These are phyloP conservation scores for Oligia strigilis DNA, from an alignment of 2,888 invertebrate genomes.

Conservation along the genomic window DNA sequence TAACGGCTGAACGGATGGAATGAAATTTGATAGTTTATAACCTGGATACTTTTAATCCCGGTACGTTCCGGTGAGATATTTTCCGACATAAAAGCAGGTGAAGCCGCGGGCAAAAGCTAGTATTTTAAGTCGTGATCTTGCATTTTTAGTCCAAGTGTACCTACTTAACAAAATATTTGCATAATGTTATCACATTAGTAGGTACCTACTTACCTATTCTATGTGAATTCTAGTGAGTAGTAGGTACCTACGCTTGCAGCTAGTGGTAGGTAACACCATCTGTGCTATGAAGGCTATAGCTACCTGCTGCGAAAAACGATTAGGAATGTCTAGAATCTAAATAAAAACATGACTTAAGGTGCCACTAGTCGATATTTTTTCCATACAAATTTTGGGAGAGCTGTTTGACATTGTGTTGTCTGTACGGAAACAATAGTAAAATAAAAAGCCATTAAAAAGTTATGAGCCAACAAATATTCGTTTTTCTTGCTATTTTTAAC, in stretches of 20 bases:
- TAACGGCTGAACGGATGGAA: neutral
- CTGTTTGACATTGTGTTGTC: too few relatives aligned
- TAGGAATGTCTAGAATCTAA: neutral
- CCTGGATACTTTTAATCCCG: neutral
- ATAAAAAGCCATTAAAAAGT: too few relatives aligned
- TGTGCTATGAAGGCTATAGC: neutral
- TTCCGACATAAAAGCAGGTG: neutral
- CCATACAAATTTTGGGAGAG: too few relatives aligned
- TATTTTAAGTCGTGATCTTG: slow-evolving; percentile 20
- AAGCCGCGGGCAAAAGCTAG: too few relatives aligned
- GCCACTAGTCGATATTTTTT: too few relatives aligned
- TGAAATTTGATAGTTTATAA: neutral
- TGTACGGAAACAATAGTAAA: too few relatives aligned
- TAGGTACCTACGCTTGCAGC: neutral
- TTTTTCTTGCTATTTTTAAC: too few relatives aligned
- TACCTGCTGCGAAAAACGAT: neutral
- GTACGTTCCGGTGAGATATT: neutral
- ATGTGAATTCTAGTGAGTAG: neutral
- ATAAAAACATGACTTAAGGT: neutral
- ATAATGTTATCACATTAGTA: neutral
- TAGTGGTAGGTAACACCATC: neutral
- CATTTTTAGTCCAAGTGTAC: slow-evolving; percentile 7
- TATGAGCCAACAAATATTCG: too few relatives aligned
- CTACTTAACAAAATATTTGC: slow-evolving; percentile 9
- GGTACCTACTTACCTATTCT: neutral